phyloP scores from a whole-genome alignment of 2,797 vertebrate species.

The Rhabdomys pumilio region DNA sequence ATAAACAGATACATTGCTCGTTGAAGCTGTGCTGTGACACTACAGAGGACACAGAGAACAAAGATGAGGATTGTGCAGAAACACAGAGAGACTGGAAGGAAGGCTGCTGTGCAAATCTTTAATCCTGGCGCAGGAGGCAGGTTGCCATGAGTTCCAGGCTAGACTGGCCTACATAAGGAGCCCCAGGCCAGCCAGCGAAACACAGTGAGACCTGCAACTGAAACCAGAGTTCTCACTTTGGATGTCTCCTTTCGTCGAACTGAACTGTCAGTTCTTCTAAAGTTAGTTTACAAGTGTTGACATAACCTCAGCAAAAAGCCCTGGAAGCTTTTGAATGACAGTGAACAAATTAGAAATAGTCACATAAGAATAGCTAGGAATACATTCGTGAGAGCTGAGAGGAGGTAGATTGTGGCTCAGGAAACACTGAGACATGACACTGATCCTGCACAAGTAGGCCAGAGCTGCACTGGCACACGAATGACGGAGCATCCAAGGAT shows the following conservation, averaged over 20 bases:
- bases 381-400: background rate
- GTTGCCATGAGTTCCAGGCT: background rate
- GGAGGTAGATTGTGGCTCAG: background rate
- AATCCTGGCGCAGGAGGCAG: background rate
- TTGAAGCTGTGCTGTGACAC: background rate
- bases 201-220: too few species aligned
- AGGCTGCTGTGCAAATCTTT: too few species aligned
- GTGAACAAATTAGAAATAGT: background rate
- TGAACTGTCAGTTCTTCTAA: background rate
- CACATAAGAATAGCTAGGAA: background rate
- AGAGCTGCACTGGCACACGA: background rate
- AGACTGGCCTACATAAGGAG: background rate
- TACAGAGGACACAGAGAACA: background rate
- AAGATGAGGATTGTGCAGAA: background rate
- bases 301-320: background rate
- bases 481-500: background rate
- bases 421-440: background rate
- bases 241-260: background rate
- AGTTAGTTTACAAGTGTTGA: background rate
- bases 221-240: background rate
- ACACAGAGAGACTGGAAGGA: background rate
- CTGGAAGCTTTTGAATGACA: background rate
- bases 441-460: background rate
- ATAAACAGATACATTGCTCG: background rate
- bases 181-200: background rate